Evolutionary conservation across 1,140 invertebrate species (phyloP).

Genomic region (Microplitis mediator): DNA sequence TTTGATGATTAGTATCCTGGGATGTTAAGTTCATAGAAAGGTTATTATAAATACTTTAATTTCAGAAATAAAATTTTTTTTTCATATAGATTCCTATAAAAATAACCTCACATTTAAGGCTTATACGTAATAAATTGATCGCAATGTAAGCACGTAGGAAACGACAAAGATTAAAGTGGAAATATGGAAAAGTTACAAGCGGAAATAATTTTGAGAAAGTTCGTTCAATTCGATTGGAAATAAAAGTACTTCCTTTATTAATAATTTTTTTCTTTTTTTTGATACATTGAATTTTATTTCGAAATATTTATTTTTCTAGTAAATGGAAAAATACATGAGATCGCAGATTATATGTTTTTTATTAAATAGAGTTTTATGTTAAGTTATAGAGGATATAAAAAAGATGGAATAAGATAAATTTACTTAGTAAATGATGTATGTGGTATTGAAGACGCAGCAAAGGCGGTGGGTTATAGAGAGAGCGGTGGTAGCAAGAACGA

Average conservation of each 20-base stretch:
- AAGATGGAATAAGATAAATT: too few relatives aligned
- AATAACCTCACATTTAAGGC: neutral
- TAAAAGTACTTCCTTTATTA: neutral
- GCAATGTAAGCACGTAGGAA: conserved; percentile 7
- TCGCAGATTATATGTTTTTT: neutral
- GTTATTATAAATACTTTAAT: too few relatives aligned
- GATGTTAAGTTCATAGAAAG: too few relatives aligned
- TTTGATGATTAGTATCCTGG: too few relatives aligned
- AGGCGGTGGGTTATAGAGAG: too few relatives aligned
- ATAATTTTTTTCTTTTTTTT: neutral
- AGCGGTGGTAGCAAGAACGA: too few relatives aligned
- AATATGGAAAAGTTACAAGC: neutral
- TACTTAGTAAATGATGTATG: too few relatives aligned
- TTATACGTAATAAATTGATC: neutral
- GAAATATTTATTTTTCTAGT: too few relatives aligned
- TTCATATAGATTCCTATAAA: neutral
- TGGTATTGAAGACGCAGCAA: too few relatives aligned
- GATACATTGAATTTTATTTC: too few relatives aligned
- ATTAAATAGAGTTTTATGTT: too few relatives aligned
- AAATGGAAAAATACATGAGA: neutral
- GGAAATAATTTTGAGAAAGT: neutral
- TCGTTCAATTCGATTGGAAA: neutral
- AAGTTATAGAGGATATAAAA: too few relatives aligned
- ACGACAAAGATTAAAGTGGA: neutral
- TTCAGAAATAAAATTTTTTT: neutral